Percentiles rank a stretch among this genome's conserved stretches.
phyloP scores from a whole-genome alignment of 64 coral and sea anemone genomes.

The Dendronephthya gigantea region DNA sequence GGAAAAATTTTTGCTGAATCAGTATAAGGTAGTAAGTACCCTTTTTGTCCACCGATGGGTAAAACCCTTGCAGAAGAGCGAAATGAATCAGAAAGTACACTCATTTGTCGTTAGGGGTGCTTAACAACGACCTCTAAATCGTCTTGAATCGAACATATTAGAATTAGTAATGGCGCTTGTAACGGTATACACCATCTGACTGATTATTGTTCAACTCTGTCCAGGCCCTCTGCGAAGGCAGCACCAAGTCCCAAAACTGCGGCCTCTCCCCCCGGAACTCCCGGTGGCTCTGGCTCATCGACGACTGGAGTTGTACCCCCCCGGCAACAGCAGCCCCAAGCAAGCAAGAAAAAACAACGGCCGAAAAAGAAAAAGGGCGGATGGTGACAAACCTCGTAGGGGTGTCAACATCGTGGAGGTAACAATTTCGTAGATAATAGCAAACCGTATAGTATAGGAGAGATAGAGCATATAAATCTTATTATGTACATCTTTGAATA shows the following conservation, averaged over 20 bases:
- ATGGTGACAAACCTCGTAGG: constrained; percentile 26
- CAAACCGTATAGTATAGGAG: too few relatives aligned
- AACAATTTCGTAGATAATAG: neutral
- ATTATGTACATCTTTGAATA: neutral
- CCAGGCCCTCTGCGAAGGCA: neutral
- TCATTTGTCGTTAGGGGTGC: too few relatives aligned
- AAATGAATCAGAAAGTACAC: too few relatives aligned
- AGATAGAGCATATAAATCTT: neutral
- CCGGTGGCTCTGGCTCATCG: constrained; percentile 31
- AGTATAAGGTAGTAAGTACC: too few relatives aligned
- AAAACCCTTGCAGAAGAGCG: too few relatives aligned
- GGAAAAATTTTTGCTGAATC: too few relatives aligned
- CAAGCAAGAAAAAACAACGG: constrained; percentile 87
- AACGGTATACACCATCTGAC: too few relatives aligned
- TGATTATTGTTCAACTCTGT: neutral
- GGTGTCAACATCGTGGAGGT: neutral
- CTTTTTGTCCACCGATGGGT: too few relatives aligned
- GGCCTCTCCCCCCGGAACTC: constrained; percentile 62
- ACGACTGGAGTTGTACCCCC: constrained; percentile 67
- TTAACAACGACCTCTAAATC: too few relatives aligned
- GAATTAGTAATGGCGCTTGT: too few relatives aligned
- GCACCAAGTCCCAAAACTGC: constrained; percentile 61
- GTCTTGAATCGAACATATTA: too few relatives aligned
- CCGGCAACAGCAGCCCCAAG: constrained; percentile 83
- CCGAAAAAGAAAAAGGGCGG: constrained; percentile 87